Conservation (phyloP, 2,113 vertebrate genomes). For the Orthonyx spaldingii region DNA sequence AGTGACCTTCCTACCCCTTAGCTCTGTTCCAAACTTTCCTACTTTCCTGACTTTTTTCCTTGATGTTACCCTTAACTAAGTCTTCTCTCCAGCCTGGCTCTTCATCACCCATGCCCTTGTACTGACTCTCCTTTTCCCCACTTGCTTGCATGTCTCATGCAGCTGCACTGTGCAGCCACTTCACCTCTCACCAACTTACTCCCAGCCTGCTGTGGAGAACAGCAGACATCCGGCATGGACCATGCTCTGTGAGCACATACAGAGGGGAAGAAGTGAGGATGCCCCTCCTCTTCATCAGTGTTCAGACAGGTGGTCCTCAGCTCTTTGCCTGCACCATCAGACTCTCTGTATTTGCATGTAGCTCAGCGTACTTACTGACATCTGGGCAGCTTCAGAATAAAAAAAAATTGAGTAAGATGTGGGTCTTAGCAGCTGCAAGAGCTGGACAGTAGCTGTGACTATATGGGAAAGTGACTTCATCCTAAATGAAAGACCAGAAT, state of each 20-base stretch:
- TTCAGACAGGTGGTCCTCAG: background rate
- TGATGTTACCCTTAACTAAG: background rate
- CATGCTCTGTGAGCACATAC: background rate
- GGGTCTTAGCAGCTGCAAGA: background rate
- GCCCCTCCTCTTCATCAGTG: background rate
- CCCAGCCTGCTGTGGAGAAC: background rate
- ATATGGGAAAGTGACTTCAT: background rate
- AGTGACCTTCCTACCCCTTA: background rate
- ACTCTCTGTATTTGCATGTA: background rate
- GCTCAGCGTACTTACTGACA: background rate
- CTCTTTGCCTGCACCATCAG: background rate
- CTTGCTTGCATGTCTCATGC: background rate
- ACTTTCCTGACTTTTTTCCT: background rate
- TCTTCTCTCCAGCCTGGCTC: background rate
- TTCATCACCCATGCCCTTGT: background rate
- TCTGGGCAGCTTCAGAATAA: background rate
- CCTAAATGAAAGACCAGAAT: background rate
- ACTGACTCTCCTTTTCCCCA: background rate
- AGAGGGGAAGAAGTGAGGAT: background rate
- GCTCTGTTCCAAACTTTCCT: background rate
- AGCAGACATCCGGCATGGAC: background rate
- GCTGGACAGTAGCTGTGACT: background rate
- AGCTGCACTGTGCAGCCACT: background rate
- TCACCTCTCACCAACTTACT: background rate
- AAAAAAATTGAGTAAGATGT: background rate